Conservation (phyloP, 92 coral and sea anemone species). For the Zoanthus sociatus region DNA sequence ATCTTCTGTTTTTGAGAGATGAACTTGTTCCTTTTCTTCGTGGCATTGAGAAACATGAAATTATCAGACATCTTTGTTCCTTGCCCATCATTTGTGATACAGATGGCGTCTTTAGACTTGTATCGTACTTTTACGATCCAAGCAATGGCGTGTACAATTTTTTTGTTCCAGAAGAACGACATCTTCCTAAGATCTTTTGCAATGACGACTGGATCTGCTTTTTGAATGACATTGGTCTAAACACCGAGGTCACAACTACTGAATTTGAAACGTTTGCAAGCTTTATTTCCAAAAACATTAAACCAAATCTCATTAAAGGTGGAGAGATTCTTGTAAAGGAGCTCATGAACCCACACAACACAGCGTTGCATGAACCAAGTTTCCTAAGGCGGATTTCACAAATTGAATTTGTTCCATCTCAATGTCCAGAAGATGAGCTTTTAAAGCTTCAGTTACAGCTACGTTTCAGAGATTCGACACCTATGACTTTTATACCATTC, state of each 20-base stretch:
- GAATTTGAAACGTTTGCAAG: slow-evolving; percentile 42
- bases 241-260: slow-evolving; percentile 33
- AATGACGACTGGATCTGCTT: slow-evolving; percentile 36
- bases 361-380: slow-evolving; percentile 16
- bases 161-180: slow-evolving; percentile 20
- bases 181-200: slow-evolving; percentile 49
- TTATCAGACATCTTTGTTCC: slow-evolving; percentile 38
- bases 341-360: slow-evolving; percentile 25
- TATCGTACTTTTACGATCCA: slow-evolving; percentile 48
- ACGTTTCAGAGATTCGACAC: neutral
- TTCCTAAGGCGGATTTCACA: slow-evolving; percentile 52
- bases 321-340: slow-evolving; percentile 30
- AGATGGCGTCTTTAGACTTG: slow-evolving; percentile 35
- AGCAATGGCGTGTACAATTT: slow-evolving; percentile 17
- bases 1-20: slow-evolving; percentile 41
- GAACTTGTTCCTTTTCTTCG: neutral
- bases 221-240: slow-evolving; percentile 51
- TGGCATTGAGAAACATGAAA: slow-evolving; percentile 4
- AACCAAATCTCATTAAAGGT: neutral
- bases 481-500: slow-evolving; percentile 30
- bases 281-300: neutral
- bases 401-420: slow-evolving; percentile 52
- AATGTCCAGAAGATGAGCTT: slow-evolving; percentile 5
- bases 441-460: slow-evolving; percentile 44
- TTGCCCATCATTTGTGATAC: slow-evolving; percentile 43